Evolutionary conservation across 1,140 invertebrate genomes (phyloP).

Genomic region (Nixonia krombeini): DNA sequence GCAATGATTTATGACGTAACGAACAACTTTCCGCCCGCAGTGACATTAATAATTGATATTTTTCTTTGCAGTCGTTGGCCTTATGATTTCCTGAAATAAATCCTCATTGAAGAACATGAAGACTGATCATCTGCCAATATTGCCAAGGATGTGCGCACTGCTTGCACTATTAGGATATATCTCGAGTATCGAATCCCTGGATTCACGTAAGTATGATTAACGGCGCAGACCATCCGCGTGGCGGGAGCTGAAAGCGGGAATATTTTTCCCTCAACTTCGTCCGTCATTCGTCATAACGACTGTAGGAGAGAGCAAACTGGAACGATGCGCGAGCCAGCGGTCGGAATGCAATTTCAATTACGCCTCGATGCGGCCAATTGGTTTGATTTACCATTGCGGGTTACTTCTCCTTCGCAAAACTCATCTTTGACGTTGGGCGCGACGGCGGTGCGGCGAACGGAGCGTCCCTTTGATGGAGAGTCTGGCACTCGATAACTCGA

Average conservation of each 20-base stretch:
- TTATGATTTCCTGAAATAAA: constrained; percentile 61
- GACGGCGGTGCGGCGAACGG: not conserved
- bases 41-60: constrained; percentile 8
- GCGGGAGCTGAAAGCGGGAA: no score
- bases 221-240: constrained; percentile 13
- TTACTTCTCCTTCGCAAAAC: no score
- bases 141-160: constrained; percentile 49
- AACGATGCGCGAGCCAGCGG: no score
- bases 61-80: constrained; percentile 52
- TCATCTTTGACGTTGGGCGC: not conserved
- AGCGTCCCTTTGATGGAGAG: not conserved
- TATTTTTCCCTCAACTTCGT: no score
- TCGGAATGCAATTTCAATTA: no score
- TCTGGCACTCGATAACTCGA: not conserved
- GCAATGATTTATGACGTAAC: no score
- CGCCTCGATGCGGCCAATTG: no score
- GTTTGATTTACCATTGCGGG: no score
- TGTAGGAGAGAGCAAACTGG: no score
- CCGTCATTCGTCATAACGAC: no score
- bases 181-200: constrained; percentile 50
- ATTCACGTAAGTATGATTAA: constrained; percentile 61
- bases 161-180: constrained; percentile 54
- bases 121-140: constrained; percentile 61
- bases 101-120: constrained; percentile 61
- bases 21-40: no score